Conservation (phyloP, 1,140 invertebrate genomes). For the Zaprionus nigranus region DNA sequence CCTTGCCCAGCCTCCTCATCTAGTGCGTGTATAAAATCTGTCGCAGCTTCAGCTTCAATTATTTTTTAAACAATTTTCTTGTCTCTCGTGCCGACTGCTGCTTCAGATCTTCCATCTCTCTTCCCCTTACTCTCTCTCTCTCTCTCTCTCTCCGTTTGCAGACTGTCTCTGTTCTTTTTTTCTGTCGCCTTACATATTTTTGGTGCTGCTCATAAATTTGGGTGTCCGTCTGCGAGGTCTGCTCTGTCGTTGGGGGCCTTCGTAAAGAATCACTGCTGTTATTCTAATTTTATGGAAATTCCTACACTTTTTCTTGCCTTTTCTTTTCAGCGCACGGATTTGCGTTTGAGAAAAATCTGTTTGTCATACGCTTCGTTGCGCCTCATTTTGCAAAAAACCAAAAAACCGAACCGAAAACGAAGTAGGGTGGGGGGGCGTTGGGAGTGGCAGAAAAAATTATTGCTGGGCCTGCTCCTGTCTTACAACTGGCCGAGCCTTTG, state of each 20-base stretch:
- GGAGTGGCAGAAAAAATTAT: conserved; percentile 55
- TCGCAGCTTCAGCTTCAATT: conserved; percentile 76
- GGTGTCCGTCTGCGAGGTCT: conserved; percentile 50
- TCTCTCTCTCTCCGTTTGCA: conserved; percentile 7
- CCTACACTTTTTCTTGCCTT: conserved; percentile 79
- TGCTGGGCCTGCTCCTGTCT: conserved; percentile 53
- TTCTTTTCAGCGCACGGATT: conserved; percentile 78
- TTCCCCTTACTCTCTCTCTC: background rate
- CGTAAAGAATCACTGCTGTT: conserved; percentile 80
- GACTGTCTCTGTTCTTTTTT: conserved; percentile 28
- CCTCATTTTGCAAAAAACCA: conserved; percentile 74
- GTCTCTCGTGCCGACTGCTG: conserved; percentile 49
- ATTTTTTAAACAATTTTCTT: conserved; percentile 78
- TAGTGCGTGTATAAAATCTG: conserved; percentile 67
- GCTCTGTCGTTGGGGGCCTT: conserved; percentile 27
- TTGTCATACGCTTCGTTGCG: conserved; percentile 82
- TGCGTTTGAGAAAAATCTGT: conserved; percentile 83
- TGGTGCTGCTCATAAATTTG: conserved; percentile 77
- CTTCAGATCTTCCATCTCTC: conserved; percentile 15
- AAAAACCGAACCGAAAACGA: conserved; percentile 11
- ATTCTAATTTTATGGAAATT: conserved; percentile 84
- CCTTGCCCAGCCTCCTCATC: background rate
- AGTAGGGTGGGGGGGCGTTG: background rate
- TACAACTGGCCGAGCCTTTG: conserved; percentile 40
- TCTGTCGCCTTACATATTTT: conserved; percentile 60